Base-by-base conservation (phyloP, 2,888 invertebrate genomes). In the Drosophila multiciliata region DNA sequence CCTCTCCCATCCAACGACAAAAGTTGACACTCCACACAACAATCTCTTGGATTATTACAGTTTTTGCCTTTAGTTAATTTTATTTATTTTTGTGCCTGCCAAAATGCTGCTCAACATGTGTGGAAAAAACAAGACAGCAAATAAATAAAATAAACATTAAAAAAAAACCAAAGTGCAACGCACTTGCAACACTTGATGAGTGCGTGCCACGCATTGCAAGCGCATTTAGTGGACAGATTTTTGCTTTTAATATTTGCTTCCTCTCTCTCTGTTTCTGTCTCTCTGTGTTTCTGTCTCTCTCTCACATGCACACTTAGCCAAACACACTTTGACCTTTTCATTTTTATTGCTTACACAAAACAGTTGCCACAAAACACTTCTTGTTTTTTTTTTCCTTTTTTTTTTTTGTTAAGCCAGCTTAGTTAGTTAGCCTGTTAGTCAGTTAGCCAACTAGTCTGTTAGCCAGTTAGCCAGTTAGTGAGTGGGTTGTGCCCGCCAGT, bases 401-500 rank as follows among this genome's bases (percentile, higher is more conserved):
- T 15, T 17, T n/a, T 32, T 55, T 38, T 50, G 59, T 20, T 15
- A 45, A 45, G 50, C 57, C 53, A 62, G 61, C 15, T 26, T 49
- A 48, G 58, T 26, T 45, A 58, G 50, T 53, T 49, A 17, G 59
- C 40, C 66, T 45, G 55, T 45, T 35, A 17, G 59, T 29, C 66
- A 60, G 55, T 45, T 35, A 29, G 60, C 17, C 32, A 15, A 26
- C 33, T 36, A n/a, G 53, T 2, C 23, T 1, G 36, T 55, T n/a
- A 40, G 54, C 36, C 35, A 11, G 60, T 36, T 48, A 26, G 45
- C 8, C 49, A 55, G 40, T 55, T 48, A 33, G 59, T 58, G 65
- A 79, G 59, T 78, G 67, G 80, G 78, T 20, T 68, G 59, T 66
- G 67, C 78, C 82, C 78, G 48, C 66, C 54, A 71, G 82, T 66